phyloP scores from a whole-genome alignment of 2,797 vertebrate species.

The Rallus crepitans region DNA sequence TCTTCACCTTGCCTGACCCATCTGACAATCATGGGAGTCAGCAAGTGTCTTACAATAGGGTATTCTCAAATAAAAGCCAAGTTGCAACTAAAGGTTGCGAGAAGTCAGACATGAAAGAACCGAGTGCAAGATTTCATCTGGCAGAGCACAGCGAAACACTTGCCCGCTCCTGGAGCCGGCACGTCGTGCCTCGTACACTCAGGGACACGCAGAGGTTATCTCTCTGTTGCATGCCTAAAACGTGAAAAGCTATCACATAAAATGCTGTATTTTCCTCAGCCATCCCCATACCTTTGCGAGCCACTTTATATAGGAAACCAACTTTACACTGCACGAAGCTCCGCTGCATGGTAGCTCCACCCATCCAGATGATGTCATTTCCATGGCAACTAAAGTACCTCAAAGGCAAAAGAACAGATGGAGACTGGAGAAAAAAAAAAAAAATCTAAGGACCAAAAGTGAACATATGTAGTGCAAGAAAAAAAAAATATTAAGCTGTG shows the following conservation, averaged over 20 bases:
- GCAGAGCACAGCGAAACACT: neutral
- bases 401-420: constrained; percentile 72
- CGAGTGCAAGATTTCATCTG: neutral
- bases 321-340: neutral
- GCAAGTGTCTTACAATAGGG: neutral
- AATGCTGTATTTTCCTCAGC: neutral
- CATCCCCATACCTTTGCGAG: constrained; percentile 15
- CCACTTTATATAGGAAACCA: constrained; percentile 24
- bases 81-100: neutral
- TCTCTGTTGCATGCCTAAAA: neutral
- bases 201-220: neutral
- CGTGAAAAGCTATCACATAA: neutral
- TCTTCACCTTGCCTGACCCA: neutral
- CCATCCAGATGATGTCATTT: constrained; percentile 66
- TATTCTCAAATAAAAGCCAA: neutral
- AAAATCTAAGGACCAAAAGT: constrained; percentile 51
- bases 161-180: neutral
- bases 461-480: constrained; percentile 67
- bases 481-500: constrained; percentile 65
- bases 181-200: rapidly evolving
- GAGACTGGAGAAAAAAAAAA: constrained; percentile 43
- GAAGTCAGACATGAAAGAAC: neutral
- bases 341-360: constrained; percentile 21
- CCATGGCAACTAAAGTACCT: constrained; percentile 70
- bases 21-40: neutral